These are phyloP conservation scores for Pterophyllum scalare DNA, from an alignment of 2,113 vertebrate species.

Conservation along the genomic window DNA sequence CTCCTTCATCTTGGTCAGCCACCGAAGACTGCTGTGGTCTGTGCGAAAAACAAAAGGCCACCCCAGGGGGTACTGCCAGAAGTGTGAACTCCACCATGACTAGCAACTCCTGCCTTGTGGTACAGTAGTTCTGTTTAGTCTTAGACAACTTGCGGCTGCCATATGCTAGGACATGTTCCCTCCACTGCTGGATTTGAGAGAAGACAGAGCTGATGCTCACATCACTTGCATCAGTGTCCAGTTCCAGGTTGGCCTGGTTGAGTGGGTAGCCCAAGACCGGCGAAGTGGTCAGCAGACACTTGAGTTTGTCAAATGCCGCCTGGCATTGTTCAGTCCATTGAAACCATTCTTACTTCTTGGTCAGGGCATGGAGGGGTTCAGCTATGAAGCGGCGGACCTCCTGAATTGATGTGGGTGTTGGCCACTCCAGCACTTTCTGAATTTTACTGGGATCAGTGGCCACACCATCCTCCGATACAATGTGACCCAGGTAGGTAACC, in stretches of 20 bases:
- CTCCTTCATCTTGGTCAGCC: slow-evolving; percentile 13
- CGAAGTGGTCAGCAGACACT: not conserved
- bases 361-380: slow-evolving; percentile 1
- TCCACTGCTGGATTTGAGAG: not conserved
- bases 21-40: too few species aligned
- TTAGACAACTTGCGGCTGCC: not conserved
- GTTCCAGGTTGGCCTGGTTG: not conserved
- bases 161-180: not conserved
- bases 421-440: not conserved
- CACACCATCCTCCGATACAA: not conserved
- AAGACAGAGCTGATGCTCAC: not conserved
- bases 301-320: not conserved
- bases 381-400: slow-evolving; percentile 8
- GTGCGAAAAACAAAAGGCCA: not conserved
- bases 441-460: slow-evolving; percentile 10
- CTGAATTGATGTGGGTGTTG: not conserved
- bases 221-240: slow-evolving; percentile 37
- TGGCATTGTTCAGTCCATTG: slow-evolving; percentile 14
- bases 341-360: not conserved
- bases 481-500: slow-evolving; percentile 7
- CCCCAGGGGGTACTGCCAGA: not conserved
- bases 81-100: not conserved
- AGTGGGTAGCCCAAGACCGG: slow-evolving; percentile 31
- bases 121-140: not conserved
- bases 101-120: not conserved